Percentiles rank a stretch among this genome's conserved stretches.
Conservation (phyloP, 2,888 invertebrate genomes). For the Cataglyphis livida region DNA sequence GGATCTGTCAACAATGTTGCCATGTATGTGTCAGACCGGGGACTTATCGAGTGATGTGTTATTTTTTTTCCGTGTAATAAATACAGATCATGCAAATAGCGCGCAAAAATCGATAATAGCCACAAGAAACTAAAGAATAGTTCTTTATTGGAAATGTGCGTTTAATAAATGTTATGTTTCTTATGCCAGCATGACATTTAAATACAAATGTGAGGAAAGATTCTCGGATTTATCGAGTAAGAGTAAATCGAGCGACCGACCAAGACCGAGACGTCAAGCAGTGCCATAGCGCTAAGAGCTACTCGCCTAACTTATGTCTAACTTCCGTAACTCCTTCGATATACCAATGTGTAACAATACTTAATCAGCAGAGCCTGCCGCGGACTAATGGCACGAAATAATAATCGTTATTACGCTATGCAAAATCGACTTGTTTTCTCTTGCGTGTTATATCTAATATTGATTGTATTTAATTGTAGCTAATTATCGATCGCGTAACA, state of each 20-base stretch:
- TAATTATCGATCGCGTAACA: slow-evolving; percentile 68
- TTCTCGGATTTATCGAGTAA: slow-evolving; percentile 7
- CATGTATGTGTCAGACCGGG: too few species aligned
- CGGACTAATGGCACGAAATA: slow-evolving; percentile 78
- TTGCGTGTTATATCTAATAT: slow-evolving; percentile 65
- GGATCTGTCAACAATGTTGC: too few species aligned
- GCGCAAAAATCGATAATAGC: not conserved
- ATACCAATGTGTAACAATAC: slow-evolving; percentile 72
- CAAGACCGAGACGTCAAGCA: slow-evolving; percentile 63
- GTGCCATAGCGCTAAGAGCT: slow-evolving; percentile 48
- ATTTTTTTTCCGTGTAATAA: not conserved
- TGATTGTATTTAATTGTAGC: slow-evolving; percentile 65
- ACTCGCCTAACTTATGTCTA: slow-evolving; percentile 77
- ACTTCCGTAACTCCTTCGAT: slow-evolving; percentile 73
- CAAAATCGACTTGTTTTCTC: slow-evolving; percentile 54
- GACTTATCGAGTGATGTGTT: too few species aligned
- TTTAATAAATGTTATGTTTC: slow-evolving; percentile 17
- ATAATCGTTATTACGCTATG: slow-evolving; percentile 66
- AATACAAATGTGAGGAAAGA: not conserved
- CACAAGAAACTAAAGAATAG: not conserved
- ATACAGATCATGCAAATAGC: not conserved
- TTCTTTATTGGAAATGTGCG: not conserved
- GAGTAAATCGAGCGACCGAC: slow-evolving; percentile 1
- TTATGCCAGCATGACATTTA: slow-evolving; percentile 4
- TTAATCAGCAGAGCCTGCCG: slow-evolving; percentile 74